A percentile compares a stretch with the other conserved stretches of the same genome.
phyloP scores from a whole-genome alignment of 2,797 vertebrate species.

The Chaetodon trifasciatus region DNA sequence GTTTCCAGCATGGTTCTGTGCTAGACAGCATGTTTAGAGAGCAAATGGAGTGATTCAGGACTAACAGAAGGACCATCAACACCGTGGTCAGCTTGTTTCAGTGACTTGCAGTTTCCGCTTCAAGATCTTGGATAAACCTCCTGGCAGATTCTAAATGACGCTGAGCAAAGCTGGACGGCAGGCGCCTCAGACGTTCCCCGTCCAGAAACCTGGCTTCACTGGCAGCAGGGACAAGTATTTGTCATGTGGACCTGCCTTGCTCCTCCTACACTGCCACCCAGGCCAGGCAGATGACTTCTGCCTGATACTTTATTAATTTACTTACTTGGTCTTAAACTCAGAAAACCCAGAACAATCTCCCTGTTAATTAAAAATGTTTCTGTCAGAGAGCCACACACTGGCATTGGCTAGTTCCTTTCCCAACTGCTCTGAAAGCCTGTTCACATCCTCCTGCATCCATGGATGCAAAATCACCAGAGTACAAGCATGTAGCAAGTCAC shows the following conservation, averaged over 20 bases:
- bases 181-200: conserved; percentile 21
- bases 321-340: conserved; percentile 35
- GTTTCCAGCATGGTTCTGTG: not conserved
- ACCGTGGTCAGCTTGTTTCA: too few species aligned
- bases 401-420: conserved; percentile 55
- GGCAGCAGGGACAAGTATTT: conserved; percentile 43
- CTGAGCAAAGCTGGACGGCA: conserved; percentile 55
- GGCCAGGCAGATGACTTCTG: conserved; percentile 23
- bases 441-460: conserved; percentile 49
- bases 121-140: conserved; percentile 58
- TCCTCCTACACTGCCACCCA: conserved; percentile 32
- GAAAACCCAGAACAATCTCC: conserved; percentile 32
- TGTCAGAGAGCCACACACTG: conserved; percentile 60
- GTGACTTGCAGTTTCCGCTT: conserved; percentile 43
- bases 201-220: conserved; percentile 64
- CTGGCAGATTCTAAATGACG: conserved; percentile 49
- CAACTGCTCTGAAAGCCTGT: conserved; percentile 70
- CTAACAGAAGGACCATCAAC: too few species aligned
- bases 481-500: conserved; percentile 33
- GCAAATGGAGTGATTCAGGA: conserved; percentile 32
- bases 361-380: conserved; percentile 63
- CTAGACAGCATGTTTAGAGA: conserved; percentile 23
- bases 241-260: conserved; percentile 23
- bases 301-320: conserved; percentile 33
- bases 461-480: conserved; percentile 45